Evolutionary conservation across 2,113 vertebrate genomes (phyloP).

Genomic region (Chascanopsetta lugubris): DNA sequence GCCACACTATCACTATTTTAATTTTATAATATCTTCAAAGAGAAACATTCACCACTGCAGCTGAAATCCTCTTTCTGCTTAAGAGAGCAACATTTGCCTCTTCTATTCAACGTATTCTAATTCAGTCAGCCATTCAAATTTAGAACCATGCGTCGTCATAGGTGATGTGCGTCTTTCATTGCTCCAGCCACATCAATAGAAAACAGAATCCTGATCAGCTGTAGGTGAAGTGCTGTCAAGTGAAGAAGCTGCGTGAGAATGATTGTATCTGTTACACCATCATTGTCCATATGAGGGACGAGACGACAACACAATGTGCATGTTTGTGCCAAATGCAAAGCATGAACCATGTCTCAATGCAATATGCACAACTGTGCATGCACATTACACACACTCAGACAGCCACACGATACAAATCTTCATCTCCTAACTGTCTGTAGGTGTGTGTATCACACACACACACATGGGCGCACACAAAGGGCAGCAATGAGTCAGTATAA

Average conservation of each 20-base stretch:
- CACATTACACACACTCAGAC: neutral
- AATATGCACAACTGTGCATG: conserved; percentile 26
- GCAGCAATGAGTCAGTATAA: conserved; percentile 46
- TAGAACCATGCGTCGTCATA: neutral
- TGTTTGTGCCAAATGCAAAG: conserved; percentile 27
- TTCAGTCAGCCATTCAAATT: neutral
- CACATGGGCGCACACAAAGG: conserved; percentile 33
- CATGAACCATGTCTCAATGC: conserved; percentile 23
- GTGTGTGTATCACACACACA: neutral
- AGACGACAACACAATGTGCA: conserved; percentile 10
- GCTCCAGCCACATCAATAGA: conserved; percentile 20
- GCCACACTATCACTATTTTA: neutral
- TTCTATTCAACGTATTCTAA: conserved; percentile 6
- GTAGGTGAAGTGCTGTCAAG: conserved; percentile 45
- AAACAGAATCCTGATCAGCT: conserved; percentile 28
- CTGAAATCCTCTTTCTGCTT: neutral
- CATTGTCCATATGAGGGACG: conserved; percentile 17
- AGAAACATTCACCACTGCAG: neutral
- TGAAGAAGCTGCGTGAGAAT: conserved; percentile 23
- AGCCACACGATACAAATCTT: neutral
- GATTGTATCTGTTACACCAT: conserved; percentile 33
- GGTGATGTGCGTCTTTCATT: conserved; percentile 4
- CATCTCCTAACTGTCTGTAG: neutral
- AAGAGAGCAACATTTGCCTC: neutral
- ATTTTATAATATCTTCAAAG: neutral